These are phyloP conservation scores for Peromyscus eremicus DNA, from an alignment of 2,797 vertebrate genomes.

Conservation along the genomic window DNA sequence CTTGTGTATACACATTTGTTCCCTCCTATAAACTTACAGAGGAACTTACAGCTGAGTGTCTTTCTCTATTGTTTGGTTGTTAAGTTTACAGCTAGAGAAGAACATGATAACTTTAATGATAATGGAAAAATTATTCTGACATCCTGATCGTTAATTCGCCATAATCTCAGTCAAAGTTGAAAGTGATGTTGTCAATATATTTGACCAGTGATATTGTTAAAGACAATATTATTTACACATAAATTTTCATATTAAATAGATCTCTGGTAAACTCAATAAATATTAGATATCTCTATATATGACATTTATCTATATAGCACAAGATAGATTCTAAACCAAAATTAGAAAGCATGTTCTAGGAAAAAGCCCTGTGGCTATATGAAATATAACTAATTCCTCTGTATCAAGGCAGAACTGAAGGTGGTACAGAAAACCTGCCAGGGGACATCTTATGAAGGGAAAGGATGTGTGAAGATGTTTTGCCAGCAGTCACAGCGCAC, in stretches of 20 bases:
- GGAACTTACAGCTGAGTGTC: neutral
- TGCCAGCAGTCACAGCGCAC: neutral
- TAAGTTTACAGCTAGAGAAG: neutral
- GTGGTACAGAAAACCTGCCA: neutral
- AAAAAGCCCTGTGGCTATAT: neutral
- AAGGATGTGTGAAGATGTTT: neutral
- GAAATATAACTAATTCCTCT: neutral
- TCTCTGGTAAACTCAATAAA: neutral
- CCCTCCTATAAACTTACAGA: neutral
- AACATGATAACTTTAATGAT: neutral
- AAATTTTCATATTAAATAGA: neutral
- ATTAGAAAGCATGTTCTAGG: neutral
- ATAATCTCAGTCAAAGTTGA: neutral
- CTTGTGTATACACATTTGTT: neutral
- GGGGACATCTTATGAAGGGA: neutral
- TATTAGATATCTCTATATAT: neutral
- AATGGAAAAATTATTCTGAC: neutral
- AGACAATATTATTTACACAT: neutral
- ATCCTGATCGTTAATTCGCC: neutral
- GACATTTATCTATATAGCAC: neutral
- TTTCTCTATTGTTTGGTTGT: neutral
- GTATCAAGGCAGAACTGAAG: neutral
- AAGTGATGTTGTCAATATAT: neutral
- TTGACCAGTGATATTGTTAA: neutral
- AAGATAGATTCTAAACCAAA: neutral